Base-by-base conservation (phyloP, 2,797 vertebrate genomes). In the Falco cherrug region DNA sequence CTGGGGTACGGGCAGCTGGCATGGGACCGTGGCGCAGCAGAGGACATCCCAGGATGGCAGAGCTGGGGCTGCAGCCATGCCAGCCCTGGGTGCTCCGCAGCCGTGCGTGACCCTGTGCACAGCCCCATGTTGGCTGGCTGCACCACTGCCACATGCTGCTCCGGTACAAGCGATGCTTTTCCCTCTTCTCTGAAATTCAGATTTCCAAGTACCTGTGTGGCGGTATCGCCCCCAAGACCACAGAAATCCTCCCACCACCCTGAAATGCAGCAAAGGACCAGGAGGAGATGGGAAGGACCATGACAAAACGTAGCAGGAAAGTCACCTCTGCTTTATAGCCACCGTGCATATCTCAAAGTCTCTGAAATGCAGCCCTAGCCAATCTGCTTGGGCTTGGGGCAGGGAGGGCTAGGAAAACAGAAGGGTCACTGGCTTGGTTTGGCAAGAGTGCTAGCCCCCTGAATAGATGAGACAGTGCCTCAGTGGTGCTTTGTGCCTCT, bases 11-110 rank as follows among this genome's bases (percentile, higher is more conserved):
- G 25, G 63, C 21, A 37, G 51, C 63, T 5, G 7, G 64, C n/a
- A 13, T 10, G 33, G 43, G 41, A 47, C 41, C 2, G 1, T 5
- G 6, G 17, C 13, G 43, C 3, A 0, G 33, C 14, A 10, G 26
- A 31, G 29, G 12, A 29, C 2, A 4, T 17, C 17, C 29, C 2
- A 0, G 64, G 15, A 5, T 2, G 4, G 60, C 54, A 50, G 31
- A 61, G 47, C 22, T 4, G 2, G 53, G 43, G 31, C n/a, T 4
- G 37, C 43, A 50, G 25, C 48, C 7, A 9, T 22, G 19, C 14
- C 12, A 17, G 37, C 17, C 4, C 37, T 3, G 3, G 35, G 59
- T 60, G 35, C 16, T 25, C 59, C 18, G 47, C n/a, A 48, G 37
- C 37, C 9, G 4, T n/a, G 19, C 6, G 2, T 6, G 14, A n/a